phyloP scores from a whole-genome alignment of 2,797 vertebrate species.

The Aplochiton taeniatus region DNA sequence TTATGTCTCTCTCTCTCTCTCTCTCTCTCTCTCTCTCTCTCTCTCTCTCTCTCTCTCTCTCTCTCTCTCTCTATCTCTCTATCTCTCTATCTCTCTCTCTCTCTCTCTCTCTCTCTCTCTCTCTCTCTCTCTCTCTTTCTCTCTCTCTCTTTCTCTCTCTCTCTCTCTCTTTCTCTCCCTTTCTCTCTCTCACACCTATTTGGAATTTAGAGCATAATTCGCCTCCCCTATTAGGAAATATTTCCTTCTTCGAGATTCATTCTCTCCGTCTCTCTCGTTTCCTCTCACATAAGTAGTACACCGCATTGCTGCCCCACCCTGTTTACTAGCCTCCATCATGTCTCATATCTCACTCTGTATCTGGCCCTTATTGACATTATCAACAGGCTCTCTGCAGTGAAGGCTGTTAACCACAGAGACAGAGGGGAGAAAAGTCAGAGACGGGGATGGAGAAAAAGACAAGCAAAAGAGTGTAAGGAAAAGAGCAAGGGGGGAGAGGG shows the following conservation, averaged over 20 bases:
- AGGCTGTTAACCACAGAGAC: slow-evolving; percentile 45
- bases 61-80: slow-evolving; percentile 14
- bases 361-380: slow-evolving; percentile 52
- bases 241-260: slow-evolving; percentile 43
- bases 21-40: slow-evolving; percentile 72
- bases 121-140: slow-evolving; percentile 9
- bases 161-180: background rate
- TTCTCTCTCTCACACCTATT: slow-evolving; percentile 17
- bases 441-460: slow-evolving; percentile 25
- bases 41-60: background rate
- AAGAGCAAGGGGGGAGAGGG: slow-evolving; percentile 26
- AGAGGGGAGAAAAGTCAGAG: slow-evolving; percentile 3
- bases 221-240: slow-evolving; percentile 43
- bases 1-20: slow-evolving; percentile 35
- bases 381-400: slow-evolving; percentile 43
- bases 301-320: slow-evolving; percentile 18
- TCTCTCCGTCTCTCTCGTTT: slow-evolving; percentile 27
- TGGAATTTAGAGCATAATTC: slow-evolving; percentile 33
- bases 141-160: background rate
- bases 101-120: slow-evolving; percentile 21
- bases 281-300: slow-evolving; percentile 22
- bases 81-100: background rate
- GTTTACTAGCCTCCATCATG: slow-evolving; percentile 33
- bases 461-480: slow-evolving; percentile 18
- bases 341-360: slow-evolving; percentile 30